These are phyloP conservation scores for Ormyrus pomaceus DNA, from an alignment of 2,888 invertebrate genomes.

Conservation along the genomic window DNA sequence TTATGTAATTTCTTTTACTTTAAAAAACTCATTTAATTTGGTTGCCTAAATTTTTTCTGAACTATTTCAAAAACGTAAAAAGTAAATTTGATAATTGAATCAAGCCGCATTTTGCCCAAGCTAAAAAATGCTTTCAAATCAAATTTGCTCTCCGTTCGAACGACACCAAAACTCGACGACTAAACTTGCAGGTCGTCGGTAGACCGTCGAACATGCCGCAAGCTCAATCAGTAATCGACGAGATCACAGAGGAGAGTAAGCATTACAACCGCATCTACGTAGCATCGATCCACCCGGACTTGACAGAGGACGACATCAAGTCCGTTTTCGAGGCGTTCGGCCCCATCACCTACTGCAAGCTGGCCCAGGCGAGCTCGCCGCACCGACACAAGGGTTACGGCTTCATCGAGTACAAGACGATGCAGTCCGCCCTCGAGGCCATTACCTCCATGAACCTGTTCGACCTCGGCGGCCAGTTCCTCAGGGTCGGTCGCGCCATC, in stretches of 20 bases:
- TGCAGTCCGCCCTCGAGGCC: constrained; percentile 95
- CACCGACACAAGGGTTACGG: constrained; percentile 97
- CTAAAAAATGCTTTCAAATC: too few relatives aligned
- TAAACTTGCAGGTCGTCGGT: constrained; percentile 82
- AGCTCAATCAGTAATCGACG: constrained; percentile 99
- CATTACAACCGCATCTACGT: constrained; percentile 98
- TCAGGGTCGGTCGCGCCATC: constrained; percentile 95
- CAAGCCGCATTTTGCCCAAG: too few relatives aligned
- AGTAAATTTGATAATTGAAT: too few relatives aligned
- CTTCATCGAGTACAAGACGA: constrained; percentile 97
- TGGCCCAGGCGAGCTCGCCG: constrained; percentile 93
- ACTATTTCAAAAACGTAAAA: too few relatives aligned
- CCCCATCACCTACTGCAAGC: constrained; percentile 93
- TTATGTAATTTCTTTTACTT: too few relatives aligned
- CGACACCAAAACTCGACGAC: too few relatives aligned
- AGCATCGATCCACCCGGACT: constrained; percentile 97
- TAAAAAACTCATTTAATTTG: too few relatives aligned
- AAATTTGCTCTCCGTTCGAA: too few relatives aligned
- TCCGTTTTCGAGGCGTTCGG: constrained; percentile 99
- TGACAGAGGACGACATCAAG: constrained; percentile 97
- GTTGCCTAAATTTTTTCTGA: too few relatives aligned
- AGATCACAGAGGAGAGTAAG: constrained; percentile 98
- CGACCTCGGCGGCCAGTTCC: constrained; percentile 96
- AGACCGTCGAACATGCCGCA: constrained; percentile 99
- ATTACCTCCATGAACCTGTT: constrained; percentile 99